Percentiles rank a stretch among this genome's conserved stretches.
phyloP scores from a whole-genome alignment of 2,113 vertebrate species.

The Nesoenas mayeri region DNA sequence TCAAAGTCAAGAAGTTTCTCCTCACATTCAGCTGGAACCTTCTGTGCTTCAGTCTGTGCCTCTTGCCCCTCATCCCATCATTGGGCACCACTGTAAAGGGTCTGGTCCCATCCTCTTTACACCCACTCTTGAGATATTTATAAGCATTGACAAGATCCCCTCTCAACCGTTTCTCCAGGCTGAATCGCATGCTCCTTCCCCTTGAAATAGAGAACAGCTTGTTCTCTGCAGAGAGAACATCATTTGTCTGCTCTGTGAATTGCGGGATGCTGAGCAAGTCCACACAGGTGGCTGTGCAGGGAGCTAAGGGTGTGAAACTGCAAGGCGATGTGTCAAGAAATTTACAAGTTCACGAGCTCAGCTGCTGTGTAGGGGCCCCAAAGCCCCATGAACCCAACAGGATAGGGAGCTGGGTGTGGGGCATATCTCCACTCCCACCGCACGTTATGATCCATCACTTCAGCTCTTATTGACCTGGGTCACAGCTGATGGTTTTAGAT shows the following conservation, averaged over 20 bases:
- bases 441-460: accelerated
- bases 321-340: background rate
- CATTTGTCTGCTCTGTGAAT: accelerated
- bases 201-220: background rate
- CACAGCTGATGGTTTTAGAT: background rate
- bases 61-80: no score
- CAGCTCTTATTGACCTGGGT: background rate
- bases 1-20: no score
- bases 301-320: background rate
- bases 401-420: accelerated
- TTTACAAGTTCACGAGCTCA: background rate
- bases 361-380: background rate
- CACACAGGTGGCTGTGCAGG: background rate
- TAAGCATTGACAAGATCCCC: no score
- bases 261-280: background rate
- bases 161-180: no score
- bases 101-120: no score
- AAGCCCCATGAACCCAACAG: background rate
- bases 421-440: accelerated
- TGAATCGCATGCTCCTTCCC: background rate
- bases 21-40: no score
- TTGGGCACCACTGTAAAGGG: no score
- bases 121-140: no score
- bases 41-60: no score
- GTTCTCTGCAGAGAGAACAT: background rate